A percentile compares a stretch with the other conserved stretches of the same genome.
Conservation (phyloP, 2,888 invertebrate species). For the Erebia aethiops region DNA sequence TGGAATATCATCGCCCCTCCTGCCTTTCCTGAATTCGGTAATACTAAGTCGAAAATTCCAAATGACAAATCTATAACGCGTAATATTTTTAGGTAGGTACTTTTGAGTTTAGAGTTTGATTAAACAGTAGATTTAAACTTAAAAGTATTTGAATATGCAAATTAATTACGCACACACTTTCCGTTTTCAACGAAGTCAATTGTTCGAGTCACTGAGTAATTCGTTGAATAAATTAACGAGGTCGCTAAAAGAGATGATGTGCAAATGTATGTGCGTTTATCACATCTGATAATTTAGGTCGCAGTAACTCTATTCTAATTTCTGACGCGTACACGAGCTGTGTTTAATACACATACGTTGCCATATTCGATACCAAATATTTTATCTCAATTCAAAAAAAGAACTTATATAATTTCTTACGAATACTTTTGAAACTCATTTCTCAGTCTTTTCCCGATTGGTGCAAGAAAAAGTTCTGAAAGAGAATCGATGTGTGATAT, state of each 20-base stretch:
- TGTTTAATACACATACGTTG: neutral
- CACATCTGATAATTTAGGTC: slow-evolving; percentile 32
- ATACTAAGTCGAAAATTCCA: no score
- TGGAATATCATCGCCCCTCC: no score
- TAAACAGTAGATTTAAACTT: neutral
- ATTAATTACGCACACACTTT: slow-evolving; percentile 23
- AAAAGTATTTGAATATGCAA: slow-evolving; percentile 15
- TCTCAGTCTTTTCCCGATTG: no score
- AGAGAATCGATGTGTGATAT: no score
- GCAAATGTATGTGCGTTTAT: slow-evolving; percentile 25
- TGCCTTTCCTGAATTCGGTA: no score
- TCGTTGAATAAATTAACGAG: slow-evolving; percentile 34
- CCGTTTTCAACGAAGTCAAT: slow-evolving; percentile 26
- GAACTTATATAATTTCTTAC: no score
- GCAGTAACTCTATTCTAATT: slow-evolving; percentile 13
- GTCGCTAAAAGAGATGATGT: slow-evolving; percentile 28
- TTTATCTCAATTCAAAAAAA: no score
- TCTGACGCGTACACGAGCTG: neutral
- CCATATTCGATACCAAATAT: neutral
- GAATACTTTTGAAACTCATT: no score
- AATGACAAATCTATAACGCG: no score
- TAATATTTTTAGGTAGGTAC: no score
- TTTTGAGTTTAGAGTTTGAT: no score
- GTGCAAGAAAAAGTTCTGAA: no score
- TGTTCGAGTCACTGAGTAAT: slow-evolving; percentile 29